Base-by-base conservation (phyloP, 1,140 invertebrate genomes). In the Ceratina calcarata region DNA sequence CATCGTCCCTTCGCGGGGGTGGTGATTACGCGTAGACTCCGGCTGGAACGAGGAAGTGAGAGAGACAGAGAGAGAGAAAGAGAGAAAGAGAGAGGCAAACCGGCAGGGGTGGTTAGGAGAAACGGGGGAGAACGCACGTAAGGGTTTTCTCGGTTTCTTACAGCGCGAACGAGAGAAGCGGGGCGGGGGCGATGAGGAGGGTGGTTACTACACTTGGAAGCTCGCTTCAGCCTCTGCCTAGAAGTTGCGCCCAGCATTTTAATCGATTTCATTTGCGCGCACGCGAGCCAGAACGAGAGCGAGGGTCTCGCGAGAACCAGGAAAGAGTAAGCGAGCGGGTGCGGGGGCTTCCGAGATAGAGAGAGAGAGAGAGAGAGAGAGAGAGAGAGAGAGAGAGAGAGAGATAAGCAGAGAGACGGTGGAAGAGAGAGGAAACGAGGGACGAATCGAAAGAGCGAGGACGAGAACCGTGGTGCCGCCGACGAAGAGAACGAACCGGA, bases 191-290 rank as follows among this genome's bases (percentile, higher is more conserved):
- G 37, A 45, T 45, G 37, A 45, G 37, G 37, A 45, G 37, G 37
- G 37, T 45, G 37, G 37, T 45, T 45, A 45, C 37, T 45, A 45
- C 37, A 45, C 37, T 45, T 45, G 37, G 37, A 45, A 45, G 6
- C 37, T 45, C 37, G 37, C 37, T 45, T 45, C 37, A 84, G 80
- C 81, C 70, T 77, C 89, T 91, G 89, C 89, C 90, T 91, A 92
- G 91, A 93, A 92, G 91, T 92, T 92, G 91, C 91, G 90, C 91
- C 89, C 91, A 92, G 92, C 92, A 93, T 93, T 93, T 93, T 93
- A 92, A 93, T 93, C 91, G 92, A 93, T 93, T 93, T 93, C 91
- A 93, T 93, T 93, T 93, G 91, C 91, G 91, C 91, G 91, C 91
- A 91, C 91, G 91, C 91, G 91, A 90, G 90, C 81, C 91, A 72